These are phyloP conservation scores for Thumatha senex DNA, from an alignment of 2,888 invertebrate genomes.

Conservation along the genomic window DNA sequence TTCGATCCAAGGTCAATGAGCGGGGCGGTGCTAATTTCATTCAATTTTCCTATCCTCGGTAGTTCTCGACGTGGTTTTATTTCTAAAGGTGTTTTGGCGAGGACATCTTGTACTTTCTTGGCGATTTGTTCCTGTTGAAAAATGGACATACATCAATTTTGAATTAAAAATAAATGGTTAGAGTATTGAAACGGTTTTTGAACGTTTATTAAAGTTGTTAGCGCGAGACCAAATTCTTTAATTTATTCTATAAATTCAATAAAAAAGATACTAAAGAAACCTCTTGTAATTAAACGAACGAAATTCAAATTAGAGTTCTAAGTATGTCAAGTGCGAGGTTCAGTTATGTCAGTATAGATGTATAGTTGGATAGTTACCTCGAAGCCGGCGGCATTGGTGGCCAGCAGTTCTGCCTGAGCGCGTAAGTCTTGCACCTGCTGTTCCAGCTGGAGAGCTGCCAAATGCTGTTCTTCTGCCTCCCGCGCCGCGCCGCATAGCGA, in stretches of 20 bases:
- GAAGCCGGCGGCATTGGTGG: conserved; percentile 88
- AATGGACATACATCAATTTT: neutral
- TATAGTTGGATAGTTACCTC: no score
- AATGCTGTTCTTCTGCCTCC: conserved; percentile 91
- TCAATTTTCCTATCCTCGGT: conserved; percentile 60
- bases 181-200: no score
- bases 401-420: conserved; percentile 86
- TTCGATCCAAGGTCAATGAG: conserved; percentile 56
- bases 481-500: conserved; percentile 93
- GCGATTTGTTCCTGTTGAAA: conserved; percentile 86
- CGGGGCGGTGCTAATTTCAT: conserved; percentile 47
- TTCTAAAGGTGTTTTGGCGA: conserved; percentile 89
- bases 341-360: no score
- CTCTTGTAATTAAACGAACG: no score
- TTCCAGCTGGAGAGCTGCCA: conserved; percentile 78
- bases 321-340: no score
- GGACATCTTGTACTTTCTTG: conserved; percentile 87
- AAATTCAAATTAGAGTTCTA: no score
- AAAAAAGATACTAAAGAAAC: no score
- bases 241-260: no score
- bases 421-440: conserved; percentile 85
- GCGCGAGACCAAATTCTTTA: no score
- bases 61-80: conserved; percentile 65
- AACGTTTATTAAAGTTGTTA: no score
- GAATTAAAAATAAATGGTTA: no score